phyloP scores from a whole-genome alignment of 1,140 invertebrate species.

The Asbolus verrucosus region DNA sequence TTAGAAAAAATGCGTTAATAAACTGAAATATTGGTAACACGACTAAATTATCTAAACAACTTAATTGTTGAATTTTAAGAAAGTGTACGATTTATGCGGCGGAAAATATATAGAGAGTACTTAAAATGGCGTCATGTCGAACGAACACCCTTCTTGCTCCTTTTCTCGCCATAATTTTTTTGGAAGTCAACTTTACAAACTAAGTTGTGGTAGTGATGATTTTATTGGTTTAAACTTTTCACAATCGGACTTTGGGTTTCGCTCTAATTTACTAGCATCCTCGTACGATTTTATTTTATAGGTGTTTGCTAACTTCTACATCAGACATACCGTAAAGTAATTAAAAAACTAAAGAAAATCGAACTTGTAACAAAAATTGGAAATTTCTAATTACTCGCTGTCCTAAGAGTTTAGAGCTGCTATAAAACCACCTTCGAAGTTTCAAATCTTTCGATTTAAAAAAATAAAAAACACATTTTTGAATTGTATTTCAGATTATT shows the following conservation, averaged over 20 bases:
- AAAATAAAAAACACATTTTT: slow-evolving; percentile 20
- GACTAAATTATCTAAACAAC: slow-evolving; percentile 29
- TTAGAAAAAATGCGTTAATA: slow-evolving; percentile 33
- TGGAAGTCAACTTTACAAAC: slow-evolving; percentile 1
- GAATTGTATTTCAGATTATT: neutral
- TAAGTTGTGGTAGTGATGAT: slow-evolving; percentile 5
- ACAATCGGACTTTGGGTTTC: slow-evolving; percentile 41
- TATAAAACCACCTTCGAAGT: slow-evolving; percentile 8
- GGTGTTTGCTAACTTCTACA: slow-evolving; percentile 27
- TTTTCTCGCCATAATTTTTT: neutral
- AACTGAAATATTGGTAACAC: slow-evolving; percentile 16
- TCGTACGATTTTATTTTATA: slow-evolving; percentile 25
- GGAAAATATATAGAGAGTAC: no score
- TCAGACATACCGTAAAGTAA: slow-evolving; percentile 26
- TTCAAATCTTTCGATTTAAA: slow-evolving; percentile 13
- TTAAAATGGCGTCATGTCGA: no score
- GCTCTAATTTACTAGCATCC: slow-evolving; percentile 40
- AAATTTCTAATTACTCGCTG: slow-evolving; percentile 4
- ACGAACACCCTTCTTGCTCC: no score
- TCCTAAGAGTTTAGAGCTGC: slow-evolving; percentile 22
- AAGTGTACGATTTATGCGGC: neutral
- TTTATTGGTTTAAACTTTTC: slow-evolving; percentile 43
- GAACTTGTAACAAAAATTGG: slow-evolving; percentile 25
- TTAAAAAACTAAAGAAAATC: slow-evolving; percentile 29
- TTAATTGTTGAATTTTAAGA: slow-evolving; percentile 37